These are phyloP conservation scores for Pangasius krempfi DNA, from an alignment of 2,797 vertebrate species.

Conservation along the genomic window DNA sequence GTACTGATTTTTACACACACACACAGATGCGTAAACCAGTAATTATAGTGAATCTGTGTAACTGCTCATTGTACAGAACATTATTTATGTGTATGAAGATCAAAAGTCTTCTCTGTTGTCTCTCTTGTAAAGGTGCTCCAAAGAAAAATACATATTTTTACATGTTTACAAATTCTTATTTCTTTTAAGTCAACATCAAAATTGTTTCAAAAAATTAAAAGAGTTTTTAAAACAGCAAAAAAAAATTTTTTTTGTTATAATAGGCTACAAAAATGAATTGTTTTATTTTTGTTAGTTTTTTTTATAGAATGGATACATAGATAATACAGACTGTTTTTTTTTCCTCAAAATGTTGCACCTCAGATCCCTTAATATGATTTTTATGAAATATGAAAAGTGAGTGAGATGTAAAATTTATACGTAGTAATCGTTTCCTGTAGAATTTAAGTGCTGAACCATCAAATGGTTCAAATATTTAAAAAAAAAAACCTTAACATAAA, in stretches of 20 bases:
- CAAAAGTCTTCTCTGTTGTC: neutral
- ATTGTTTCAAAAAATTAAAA: neutral
- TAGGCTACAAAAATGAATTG: no score
- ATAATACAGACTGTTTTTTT: neutral
- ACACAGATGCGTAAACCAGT: neutral
- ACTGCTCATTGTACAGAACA: no score
- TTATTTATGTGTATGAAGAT: neutral
- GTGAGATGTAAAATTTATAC: no score
- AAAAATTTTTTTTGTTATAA: neutral
- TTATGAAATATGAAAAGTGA: neutral
- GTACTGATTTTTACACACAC: neutral
- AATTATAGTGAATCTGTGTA: neutral
- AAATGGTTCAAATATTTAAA: neutral
- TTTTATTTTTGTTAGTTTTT: neutral
- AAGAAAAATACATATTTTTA: neutral
- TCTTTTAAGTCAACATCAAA: neutral
- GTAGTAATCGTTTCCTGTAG: neutral
- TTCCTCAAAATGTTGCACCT: neutral
- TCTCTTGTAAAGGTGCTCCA: neutral
- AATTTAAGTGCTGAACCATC: neutral
- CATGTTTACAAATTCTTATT: neutral
- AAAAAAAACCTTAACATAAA: neutral
- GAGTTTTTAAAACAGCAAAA: neutral
- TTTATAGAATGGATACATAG: neutral
- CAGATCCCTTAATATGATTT: neutral